These are phyloP conservation scores for Oncorhynchus mykiss DNA, from an alignment of 2,113 vertebrate species.

Conservation along the genomic window DNA sequence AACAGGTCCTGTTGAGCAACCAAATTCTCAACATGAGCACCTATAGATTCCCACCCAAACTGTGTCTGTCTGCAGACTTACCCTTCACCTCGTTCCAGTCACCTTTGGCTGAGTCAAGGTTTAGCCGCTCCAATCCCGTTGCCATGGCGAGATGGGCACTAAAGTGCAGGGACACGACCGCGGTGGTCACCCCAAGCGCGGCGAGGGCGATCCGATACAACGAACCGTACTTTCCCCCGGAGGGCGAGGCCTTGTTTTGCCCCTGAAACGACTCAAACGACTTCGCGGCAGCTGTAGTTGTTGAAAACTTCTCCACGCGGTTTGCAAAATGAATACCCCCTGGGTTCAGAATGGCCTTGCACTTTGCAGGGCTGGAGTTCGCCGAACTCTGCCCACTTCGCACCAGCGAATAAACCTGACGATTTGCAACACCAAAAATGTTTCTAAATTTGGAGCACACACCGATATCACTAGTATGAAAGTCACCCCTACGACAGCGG, in stretches of 20 bases:
- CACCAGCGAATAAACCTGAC: constrained; percentile 11
- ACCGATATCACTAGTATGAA: constrained; percentile 1
- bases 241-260: constrained; percentile 1
- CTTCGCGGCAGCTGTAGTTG: constrained; percentile 34
- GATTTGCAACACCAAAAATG: constrained; percentile 26
- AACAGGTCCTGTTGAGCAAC: no score
- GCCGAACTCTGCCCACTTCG: constrained; percentile 12
- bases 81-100: constrained; percentile 75
- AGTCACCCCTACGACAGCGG: constrained; percentile 19
- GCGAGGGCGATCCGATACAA: constrained; percentile 44
- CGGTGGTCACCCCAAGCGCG: constrained; percentile 50
- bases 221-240: constrained; percentile 15
- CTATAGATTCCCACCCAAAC: no score
- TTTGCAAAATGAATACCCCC: constrained; percentile 28
- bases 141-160: constrained; percentile 64
- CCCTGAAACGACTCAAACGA: constrained; percentile 37
- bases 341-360: not conserved
- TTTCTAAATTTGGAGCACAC: constrained; percentile 52
- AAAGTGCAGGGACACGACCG: constrained; percentile 59
- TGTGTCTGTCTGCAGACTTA: constrained; percentile 50
- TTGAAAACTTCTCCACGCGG: constrained; percentile 43
- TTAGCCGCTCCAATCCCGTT: constrained; percentile 25
- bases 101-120: constrained; percentile 62
- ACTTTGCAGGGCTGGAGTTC: constrained; percentile 19
- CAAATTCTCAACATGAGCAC: no score